These are phyloP conservation scores for Watsonalla cultraria DNA, from an alignment of 2,888 invertebrate genomes.

Conservation along the genomic window DNA sequence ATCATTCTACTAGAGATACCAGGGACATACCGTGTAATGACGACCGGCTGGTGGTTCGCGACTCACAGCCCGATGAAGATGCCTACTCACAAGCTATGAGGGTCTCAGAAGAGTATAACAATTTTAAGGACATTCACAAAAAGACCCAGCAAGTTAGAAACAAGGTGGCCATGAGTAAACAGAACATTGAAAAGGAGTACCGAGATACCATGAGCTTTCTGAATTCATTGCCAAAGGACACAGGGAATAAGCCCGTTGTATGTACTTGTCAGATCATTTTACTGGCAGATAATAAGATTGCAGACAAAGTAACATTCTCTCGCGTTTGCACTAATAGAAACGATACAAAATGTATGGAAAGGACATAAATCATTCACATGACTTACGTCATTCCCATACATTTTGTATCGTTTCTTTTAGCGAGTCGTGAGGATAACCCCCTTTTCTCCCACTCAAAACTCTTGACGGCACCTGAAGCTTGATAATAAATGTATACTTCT, in stretches of 20 bases:
- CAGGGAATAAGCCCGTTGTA: conserved; percentile 45
- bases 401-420: too few species aligned
- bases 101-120: conserved; percentile 28
- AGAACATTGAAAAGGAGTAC: conserved; percentile 79
- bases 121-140: conserved; percentile 34
- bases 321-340: too few species aligned
- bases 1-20: conserved; percentile 55
- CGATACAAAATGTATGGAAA: too few species aligned
- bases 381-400: too few species aligned
- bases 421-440: too few species aligned
- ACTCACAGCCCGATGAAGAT: conserved; percentile 47
- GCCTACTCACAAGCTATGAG: conserved; percentile 61
- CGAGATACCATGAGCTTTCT: conserved; percentile 64
- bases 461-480: too few species aligned
- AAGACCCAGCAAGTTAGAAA: conserved; percentile 47
- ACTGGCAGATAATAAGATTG: too few species aligned
- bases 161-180: conserved; percentile 78
- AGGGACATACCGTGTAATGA: conserved; percentile 38
- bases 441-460: too few species aligned
- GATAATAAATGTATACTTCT: too few species aligned
- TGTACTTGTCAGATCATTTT: conserved; percentile 18
- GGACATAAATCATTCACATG: too few species aligned
- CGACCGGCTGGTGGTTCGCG: conserved; percentile 43
- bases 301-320: too few species aligned
- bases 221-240: conserved; percentile 56